phyloP scores from a whole-genome alignment of 37 sponge, comb jelly and placozoan genomes.

The Hormiphora californensis region DNA sequence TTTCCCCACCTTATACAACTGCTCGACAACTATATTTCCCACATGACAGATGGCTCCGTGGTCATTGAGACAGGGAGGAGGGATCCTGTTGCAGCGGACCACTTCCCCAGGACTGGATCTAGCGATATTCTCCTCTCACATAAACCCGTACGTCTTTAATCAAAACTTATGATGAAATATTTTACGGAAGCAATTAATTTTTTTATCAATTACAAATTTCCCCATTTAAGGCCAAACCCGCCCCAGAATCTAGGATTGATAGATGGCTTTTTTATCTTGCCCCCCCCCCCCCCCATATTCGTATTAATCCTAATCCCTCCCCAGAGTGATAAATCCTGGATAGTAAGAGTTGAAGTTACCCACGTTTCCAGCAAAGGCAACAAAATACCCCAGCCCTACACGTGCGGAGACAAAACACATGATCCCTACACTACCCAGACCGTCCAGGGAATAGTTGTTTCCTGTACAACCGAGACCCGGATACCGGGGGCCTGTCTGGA shows the following conservation, averaged over 20 bases:
- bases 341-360: neutral
- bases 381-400: neutral
- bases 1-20: no score
- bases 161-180: no score
- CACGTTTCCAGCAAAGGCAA: neutral
- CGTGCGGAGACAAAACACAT: neutral
- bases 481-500: constrained; percentile 18
- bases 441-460: neutral
- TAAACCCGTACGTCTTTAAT: no score
- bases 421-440: constrained; percentile 31
- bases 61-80: no score
- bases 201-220: no score
- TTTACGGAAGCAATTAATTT: no score
- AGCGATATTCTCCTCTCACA: no score
- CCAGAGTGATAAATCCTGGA: neutral
- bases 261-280: neutral
- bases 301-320: neutral
- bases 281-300: neutral
- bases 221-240: no score
- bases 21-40: no score
- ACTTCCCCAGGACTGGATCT: no score
- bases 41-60: no score
- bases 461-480: constrained; percentile 12
- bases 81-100: no score
- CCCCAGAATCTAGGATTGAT: neutral